These are phyloP conservation scores for Papilio aristodemus DNA, from an alignment of 1,140 invertebrate species.

Conservation along the genomic window DNA sequence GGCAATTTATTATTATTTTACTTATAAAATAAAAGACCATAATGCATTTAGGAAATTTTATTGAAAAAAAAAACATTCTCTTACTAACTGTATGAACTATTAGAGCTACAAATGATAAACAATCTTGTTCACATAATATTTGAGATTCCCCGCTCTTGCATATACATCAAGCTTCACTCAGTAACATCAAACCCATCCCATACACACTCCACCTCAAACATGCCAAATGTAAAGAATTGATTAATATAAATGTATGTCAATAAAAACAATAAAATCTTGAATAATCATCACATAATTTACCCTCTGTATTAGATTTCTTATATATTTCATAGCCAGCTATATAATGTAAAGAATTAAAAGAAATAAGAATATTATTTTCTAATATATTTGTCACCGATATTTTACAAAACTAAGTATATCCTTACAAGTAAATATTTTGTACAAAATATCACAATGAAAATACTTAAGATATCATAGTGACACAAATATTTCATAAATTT, in stretches of 20 bases:
- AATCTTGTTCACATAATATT: constrained; percentile 56
- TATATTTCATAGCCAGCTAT: constrained; percentile 15
- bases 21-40: constrained; percentile 35
- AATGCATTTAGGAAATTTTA: constrained; percentile 56
- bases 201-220: background rate
- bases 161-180: constrained; percentile 51
- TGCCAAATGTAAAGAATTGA: constrained; percentile 1
- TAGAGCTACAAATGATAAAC: constrained; percentile 55
- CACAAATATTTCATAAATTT: constrained; percentile 19
- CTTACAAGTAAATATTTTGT: constrained; percentile 70
- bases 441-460: constrained; percentile 74
- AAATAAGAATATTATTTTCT: constrained; percentile 29
- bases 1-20: too few species aligned
- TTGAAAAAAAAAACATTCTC: constrained; percentile 61
- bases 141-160: constrained; percentile 63
- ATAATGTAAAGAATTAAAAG: constrained; percentile 30
- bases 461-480: constrained; percentile 43
- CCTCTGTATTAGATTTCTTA: background rate
- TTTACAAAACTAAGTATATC: constrained; percentile 49
- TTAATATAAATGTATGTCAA: constrained; percentile 3
- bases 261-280: constrained; percentile 4
- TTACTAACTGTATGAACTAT: constrained; percentile 58
- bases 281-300: constrained; percentile 8
- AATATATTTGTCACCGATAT: constrained; percentile 42
- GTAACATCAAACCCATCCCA: background rate